Conservation (phyloP, 2,888 invertebrate genomes). For the Pegoplata infirma region DNA sequence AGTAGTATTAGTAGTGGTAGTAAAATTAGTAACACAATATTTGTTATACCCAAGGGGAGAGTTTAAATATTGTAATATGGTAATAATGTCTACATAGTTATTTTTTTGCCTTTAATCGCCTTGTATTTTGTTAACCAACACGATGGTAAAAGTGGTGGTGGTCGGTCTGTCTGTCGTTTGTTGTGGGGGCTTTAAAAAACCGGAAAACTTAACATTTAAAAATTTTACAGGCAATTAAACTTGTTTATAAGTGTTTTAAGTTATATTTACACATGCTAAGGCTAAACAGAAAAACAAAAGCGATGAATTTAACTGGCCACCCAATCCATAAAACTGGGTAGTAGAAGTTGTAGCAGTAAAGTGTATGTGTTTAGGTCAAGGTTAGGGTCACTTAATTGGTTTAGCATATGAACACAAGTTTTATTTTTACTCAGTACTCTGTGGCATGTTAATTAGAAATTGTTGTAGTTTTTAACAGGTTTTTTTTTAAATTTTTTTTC, state of each 20-base stretch:
- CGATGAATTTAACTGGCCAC: no score
- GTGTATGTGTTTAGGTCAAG: conserved; percentile 41
- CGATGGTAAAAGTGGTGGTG: not conserved
- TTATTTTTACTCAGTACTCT: not conserved
- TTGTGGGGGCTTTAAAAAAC: not conserved
- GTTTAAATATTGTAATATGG: not conserved
- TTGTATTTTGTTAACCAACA: not conserved
- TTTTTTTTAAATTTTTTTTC: not conserved
- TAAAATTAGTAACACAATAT: not conserved
- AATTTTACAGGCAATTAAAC: conserved; percentile 55
- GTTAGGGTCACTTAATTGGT: conserved; percentile 30
- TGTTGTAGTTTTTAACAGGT: not conserved
- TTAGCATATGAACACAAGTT: no score
- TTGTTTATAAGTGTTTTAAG: conserved; percentile 7
- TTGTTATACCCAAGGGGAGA: not conserved
- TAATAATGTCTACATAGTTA: not conserved
- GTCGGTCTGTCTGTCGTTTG: not conserved
- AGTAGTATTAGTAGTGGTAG: no score
- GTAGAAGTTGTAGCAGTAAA: no score
- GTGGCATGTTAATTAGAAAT: not conserved
- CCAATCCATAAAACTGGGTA: no score
- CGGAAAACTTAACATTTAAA: conserved; percentile 26
- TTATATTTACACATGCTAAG: not conserved
- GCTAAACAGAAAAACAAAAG: not conserved
- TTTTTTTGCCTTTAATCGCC: not conserved